These are phyloP conservation scores for Corythaixoides concolor DNA, from an alignment of 2,113 vertebrate species.

Conservation along the genomic window DNA sequence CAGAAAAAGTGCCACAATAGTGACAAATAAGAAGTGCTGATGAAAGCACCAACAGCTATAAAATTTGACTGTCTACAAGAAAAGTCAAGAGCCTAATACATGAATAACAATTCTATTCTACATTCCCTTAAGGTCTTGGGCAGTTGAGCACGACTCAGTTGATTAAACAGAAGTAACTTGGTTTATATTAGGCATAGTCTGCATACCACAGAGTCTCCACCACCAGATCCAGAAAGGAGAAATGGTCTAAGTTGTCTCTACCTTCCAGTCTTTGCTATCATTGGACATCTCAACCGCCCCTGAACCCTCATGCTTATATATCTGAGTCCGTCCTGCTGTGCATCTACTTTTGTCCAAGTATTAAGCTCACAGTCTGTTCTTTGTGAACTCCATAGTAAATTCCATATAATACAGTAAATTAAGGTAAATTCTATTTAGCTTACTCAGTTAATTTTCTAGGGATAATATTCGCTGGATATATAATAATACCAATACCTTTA, in stretches of 20 bases:
- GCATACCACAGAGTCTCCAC: not conserved
- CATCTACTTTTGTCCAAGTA: not conserved
- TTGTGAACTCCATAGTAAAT: not conserved
- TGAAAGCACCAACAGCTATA: not conserved
- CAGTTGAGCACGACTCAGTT: not conserved
- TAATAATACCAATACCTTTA: too few species aligned
- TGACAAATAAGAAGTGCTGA: not conserved
- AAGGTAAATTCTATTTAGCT: not conserved
- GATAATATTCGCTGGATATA: not conserved
- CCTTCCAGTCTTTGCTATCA: not conserved
- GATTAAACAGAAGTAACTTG: not conserved
- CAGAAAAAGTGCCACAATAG: not conserved
- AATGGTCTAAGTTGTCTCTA: fast-evolving
- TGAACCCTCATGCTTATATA: not conserved
- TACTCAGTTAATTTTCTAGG: not conserved
- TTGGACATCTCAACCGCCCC: too few species aligned
- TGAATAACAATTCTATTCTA: not conserved
- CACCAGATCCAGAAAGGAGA: not conserved
- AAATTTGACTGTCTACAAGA: not conserved
- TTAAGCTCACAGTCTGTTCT: not conserved
- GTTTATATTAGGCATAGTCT: not conserved
- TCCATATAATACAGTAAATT: not conserved
- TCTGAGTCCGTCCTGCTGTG: not conserved
- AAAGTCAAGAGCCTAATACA: not conserved
- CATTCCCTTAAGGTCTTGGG: not conserved